phyloP scores from a whole-genome alignment of 2,797 vertebrate species.

The Centropyge bicolor region DNA sequence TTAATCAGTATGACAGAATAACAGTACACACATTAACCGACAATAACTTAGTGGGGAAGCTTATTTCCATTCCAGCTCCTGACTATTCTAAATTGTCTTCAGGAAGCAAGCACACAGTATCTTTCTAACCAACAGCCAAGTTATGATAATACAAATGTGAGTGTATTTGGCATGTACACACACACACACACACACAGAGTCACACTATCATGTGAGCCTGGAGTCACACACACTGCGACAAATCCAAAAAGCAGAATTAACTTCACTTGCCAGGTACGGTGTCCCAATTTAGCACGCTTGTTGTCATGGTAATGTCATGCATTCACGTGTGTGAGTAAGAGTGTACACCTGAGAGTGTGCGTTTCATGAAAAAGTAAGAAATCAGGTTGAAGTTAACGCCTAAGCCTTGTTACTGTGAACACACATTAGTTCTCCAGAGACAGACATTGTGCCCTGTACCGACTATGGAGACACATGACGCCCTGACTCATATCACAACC shows the following conservation, averaged over 20 bases:
- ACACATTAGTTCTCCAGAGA: not conserved
- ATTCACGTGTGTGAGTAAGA: not conserved
- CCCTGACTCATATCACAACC: not conserved
- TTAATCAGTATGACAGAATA: no score
- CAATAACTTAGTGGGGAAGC: no score
- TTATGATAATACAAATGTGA: not conserved
- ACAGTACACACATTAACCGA: no score
- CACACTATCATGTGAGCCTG: not conserved
- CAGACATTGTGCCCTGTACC: not conserved
- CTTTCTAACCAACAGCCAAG: not conserved
- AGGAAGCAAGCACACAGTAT: not conserved
- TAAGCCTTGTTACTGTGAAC: not conserved
- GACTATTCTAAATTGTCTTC: not conserved
- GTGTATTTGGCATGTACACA: not conserved
- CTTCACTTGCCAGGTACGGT: constrained; percentile 22
- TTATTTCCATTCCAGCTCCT: no score
- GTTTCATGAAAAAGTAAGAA: constrained; percentile 9
- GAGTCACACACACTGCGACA: constrained; percentile 18
- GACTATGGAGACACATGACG: not conserved
- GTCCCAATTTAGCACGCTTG: constrained; percentile 29
- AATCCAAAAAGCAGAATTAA: constrained; percentile 27
- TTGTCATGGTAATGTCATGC: constrained; percentile 44
- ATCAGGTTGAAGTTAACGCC: constrained; percentile 31
- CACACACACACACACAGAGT: not conserved
- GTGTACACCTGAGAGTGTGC: constrained; percentile 6